Conservation (phyloP, 2,797 vertebrate species). For the Eulemur coronatus region DNA sequence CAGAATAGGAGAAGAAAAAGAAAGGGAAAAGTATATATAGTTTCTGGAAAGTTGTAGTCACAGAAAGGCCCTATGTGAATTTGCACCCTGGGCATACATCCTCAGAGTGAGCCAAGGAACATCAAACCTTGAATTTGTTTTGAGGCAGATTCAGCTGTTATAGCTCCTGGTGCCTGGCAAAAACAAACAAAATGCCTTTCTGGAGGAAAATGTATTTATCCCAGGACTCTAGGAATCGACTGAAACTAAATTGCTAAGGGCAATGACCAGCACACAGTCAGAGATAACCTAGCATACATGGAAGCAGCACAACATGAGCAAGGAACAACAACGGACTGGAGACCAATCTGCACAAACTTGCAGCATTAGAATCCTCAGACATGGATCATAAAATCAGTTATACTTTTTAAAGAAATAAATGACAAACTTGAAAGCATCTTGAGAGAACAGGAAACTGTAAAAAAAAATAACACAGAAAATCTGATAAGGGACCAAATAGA, state of each 20-base stretch:
- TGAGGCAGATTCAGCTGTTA: neutral
- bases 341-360: neutral
- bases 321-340: neutral
- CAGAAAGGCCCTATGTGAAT: neutral
- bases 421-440: conserved; percentile 13
- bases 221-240: neutral
- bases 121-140: neutral
- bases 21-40: no score
- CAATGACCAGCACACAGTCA: neutral
- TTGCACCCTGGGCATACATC: neutral
- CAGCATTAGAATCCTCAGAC: neutral
- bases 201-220: neutral
- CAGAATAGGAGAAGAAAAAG: neutral
- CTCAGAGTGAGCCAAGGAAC: neutral
- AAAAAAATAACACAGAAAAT: neutral
- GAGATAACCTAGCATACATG: neutral
- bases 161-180: neutral
- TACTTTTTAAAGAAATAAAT: neutral
- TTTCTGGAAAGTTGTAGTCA: neutral
- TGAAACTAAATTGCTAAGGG: neutral
- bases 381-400: neutral
- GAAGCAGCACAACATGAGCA: neutral
- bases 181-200: neutral
- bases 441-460: neutral
- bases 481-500: neutral